phyloP scores from a whole-genome alignment of 2,797 vertebrate genomes.

The Phoebastria nigripes region DNA sequence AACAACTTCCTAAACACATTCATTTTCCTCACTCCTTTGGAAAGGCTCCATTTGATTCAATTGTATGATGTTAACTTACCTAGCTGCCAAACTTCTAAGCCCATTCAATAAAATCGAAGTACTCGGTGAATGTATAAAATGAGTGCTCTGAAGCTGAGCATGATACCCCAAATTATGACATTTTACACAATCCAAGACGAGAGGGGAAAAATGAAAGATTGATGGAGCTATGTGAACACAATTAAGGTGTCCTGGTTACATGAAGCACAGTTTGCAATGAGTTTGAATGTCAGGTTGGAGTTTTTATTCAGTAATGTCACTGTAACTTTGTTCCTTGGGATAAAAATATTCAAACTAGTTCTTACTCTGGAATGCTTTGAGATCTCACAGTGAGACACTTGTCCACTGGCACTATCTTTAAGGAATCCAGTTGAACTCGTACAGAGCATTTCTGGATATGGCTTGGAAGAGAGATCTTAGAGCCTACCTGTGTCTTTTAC shows the following conservation, averaged over 20 bases:
- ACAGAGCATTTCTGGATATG: not conserved
- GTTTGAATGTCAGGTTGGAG: not conserved
- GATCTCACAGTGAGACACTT: not conserved
- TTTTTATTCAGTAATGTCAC: not conserved
- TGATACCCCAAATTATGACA: not conserved
- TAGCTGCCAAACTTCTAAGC: not conserved
- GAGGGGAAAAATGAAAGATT: not conserved
- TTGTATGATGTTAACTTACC: not conserved
- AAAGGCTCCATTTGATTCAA: not conserved
- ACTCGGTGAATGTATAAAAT: not conserved
- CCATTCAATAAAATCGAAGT: not conserved
- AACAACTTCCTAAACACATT: not conserved
- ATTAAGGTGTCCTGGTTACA: not conserved
- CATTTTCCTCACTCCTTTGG: not conserved
- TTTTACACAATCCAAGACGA: not conserved
- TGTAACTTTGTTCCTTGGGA: not conserved
- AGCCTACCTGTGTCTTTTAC: not conserved
- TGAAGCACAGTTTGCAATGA: not conserved
- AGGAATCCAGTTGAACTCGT: not conserved
- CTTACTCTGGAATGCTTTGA: not conserved
- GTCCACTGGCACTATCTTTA: not conserved
- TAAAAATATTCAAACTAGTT: not conserved
- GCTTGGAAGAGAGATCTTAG: not conserved
- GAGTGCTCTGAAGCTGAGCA: not conserved
- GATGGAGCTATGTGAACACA: not conserved